These are phyloP conservation scores for Daubentonia madagascariensis DNA, from an alignment of 2,113 vertebrate genomes.

Conservation along the genomic window DNA sequence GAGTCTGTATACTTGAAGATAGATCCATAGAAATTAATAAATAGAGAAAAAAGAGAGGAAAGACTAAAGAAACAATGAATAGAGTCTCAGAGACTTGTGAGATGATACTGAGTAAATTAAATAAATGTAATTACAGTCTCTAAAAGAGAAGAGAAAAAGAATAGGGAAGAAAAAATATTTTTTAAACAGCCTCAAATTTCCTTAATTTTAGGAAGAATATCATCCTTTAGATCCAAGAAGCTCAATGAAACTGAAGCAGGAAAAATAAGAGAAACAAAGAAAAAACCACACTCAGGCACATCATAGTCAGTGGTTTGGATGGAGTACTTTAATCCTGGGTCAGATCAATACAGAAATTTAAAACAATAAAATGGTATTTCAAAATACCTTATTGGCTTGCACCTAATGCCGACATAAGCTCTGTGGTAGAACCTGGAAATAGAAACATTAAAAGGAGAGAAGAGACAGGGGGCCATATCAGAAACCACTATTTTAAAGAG, in stretches of 20 bases:
- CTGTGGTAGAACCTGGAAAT: neutral
- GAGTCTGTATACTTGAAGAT: neutral
- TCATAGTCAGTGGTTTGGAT: neutral
- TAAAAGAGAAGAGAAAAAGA: neutral
- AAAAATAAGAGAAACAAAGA: neutral
- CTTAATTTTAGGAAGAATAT: neutral
- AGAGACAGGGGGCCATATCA: neutral
- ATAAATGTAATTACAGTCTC: neutral
- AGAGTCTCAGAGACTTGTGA: neutral
- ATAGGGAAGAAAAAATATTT: neutral
- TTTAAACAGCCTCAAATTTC: neutral
- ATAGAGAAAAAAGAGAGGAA: neutral
- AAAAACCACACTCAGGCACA: neutral
- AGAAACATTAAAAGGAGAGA: neutral
- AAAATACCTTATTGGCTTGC: neutral
- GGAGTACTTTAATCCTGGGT: neutral
- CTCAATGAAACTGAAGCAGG: neutral
- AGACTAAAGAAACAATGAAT: neutral
- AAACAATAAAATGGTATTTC: neutral
- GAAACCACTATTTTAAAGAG: neutral
- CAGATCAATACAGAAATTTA: neutral
- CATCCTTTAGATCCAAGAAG: neutral
- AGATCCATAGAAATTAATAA: neutral
- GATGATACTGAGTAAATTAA: neutral
- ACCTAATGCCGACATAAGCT: neutral